Conservation (phyloP, 23 tunicate genomes). For the Halocynthia aurantium region DNA sequence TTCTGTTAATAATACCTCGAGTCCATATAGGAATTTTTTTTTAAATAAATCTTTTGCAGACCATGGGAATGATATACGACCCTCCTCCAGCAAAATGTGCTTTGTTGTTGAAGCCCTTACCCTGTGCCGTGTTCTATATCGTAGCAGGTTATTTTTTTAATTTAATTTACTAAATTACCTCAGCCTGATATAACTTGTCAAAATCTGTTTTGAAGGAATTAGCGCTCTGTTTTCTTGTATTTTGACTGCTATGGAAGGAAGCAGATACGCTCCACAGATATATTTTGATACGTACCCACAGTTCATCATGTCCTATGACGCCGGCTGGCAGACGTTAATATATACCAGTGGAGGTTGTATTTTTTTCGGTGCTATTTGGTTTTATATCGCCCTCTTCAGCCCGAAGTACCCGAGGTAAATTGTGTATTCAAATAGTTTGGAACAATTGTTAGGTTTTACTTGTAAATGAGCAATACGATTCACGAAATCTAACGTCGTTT, state of each 20-base stretch:
- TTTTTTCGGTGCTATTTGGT: conserved; percentile 15
- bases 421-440: background rate
- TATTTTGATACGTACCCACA: conserved; percentile 23
- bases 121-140: conserved; percentile 19
- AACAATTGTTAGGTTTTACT: background rate
- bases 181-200: too few relatives aligned
- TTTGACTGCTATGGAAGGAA: background rate
- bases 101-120: conserved; percentile 18
- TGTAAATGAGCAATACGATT: too few relatives aligned
- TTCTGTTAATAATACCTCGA: background rate
- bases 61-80: conserved; percentile 45
- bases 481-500: too few relatives aligned
- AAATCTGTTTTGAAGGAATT: too few relatives aligned
- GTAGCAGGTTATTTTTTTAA: conserved; percentile 27
- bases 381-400: conserved; percentile 38
- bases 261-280: conserved; percentile 27
- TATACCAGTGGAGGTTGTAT: conserved; percentile 2
- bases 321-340: conserved; percentile 15
- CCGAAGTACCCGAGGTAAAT: conserved; percentile 63
- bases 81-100: conserved; percentile 50
- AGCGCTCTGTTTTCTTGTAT: too few relatives aligned
- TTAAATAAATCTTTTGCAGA: conserved; percentile 23
- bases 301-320: conserved; percentile 8
- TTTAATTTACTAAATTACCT: background rate
- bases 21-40: too few relatives aligned